Conservation (phyloP, 2,113 vertebrate species). For the Cochlearius cochlearius region DNA sequence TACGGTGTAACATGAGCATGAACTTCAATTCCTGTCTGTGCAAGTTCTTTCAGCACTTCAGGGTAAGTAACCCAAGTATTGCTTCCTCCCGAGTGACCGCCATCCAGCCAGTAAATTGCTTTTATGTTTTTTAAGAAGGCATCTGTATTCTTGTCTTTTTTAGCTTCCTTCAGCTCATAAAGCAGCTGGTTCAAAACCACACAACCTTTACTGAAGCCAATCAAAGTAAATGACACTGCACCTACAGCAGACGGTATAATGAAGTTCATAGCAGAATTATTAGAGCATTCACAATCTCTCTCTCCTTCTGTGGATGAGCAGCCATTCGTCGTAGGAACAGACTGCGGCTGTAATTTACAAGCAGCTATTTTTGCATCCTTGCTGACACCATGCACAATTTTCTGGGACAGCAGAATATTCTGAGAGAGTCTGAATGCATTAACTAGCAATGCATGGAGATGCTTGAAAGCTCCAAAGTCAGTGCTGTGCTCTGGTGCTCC, state of each 20-base stretch:
- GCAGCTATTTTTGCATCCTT: constrained; percentile 65
- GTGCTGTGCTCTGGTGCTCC: constrained; percentile 89
- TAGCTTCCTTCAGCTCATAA: constrained; percentile 86
- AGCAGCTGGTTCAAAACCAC: constrained; percentile 97
- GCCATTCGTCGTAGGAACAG: constrained; percentile 69
- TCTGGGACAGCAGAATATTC: constrained; percentile 69
- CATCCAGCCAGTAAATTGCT: constrained; percentile 95
- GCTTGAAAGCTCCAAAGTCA: constrained; percentile 83
- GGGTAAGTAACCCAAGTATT: constrained; percentile 93
- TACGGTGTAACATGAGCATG: constrained; percentile 94
- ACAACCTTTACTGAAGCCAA: constrained; percentile 98
- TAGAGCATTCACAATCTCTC: constrained; percentile 59
- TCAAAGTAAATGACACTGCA: constrained; percentile 79
- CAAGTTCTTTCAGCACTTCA: constrained; percentile 82
- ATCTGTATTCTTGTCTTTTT: constrained; percentile 78
- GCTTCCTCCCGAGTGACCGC: constrained; percentile 93
- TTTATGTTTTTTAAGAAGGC: constrained; percentile 81
- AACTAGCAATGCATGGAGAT: constrained; percentile 87
- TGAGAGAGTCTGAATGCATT: constrained; percentile 85
- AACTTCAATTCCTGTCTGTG: constrained; percentile 81
- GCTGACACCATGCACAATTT: constrained; percentile 47
- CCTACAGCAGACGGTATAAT: constrained; percentile 61
- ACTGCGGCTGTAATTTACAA: constrained; percentile 33
- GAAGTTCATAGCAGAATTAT: constrained; percentile 42
- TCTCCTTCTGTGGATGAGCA: constrained; percentile 63